Conservation (phyloP, 64 coral and sea anemone species). For the Stylophora pistillata region DNA sequence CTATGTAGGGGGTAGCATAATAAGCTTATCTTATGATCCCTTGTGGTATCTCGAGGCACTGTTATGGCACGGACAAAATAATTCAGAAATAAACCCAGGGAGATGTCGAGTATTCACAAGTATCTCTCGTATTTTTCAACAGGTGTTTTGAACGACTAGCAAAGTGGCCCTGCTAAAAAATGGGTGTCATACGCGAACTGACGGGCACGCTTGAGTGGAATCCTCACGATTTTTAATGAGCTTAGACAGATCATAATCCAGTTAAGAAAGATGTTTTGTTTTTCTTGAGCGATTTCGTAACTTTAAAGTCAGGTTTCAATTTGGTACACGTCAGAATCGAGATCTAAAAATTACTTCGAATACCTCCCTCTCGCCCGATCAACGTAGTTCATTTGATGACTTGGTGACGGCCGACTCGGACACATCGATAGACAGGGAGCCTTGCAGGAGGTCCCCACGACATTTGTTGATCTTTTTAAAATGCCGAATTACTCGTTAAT, state of each 20-base stretch:
- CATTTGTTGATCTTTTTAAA: slow-evolving; percentile 30
- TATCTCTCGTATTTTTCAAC: not conserved
- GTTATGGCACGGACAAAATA: not conserved
- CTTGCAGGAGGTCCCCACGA: slow-evolving; percentile 34
- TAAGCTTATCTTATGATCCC: slow-evolving; percentile 14
- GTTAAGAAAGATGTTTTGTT: slow-evolving; percentile 1
- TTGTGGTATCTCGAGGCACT: slow-evolving; percentile 17
- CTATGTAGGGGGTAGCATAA: slow-evolving; percentile 33
- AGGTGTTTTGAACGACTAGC: not conserved
- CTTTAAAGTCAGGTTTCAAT: not conserved
- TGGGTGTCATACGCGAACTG: not conserved
- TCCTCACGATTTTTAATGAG: slow-evolving; percentile 23
- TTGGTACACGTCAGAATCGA: not conserved
- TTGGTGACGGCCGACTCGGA: not conserved
- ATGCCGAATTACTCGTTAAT: slow-evolving; percentile 29
- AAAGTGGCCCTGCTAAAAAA: not conserved
- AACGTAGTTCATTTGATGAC: not conserved
- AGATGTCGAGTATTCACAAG: not conserved
- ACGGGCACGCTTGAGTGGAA: not conserved
- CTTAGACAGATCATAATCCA: slow-evolving; percentile 24
- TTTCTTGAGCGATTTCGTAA: not conserved
- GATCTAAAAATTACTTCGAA: not conserved
- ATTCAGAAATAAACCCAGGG: not conserved
- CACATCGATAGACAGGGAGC: not conserved
- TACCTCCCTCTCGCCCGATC: too few species aligned